Conservation (phyloP, 2,888 invertebrate species). For the Pyrrhosoma nymphula region DNA sequence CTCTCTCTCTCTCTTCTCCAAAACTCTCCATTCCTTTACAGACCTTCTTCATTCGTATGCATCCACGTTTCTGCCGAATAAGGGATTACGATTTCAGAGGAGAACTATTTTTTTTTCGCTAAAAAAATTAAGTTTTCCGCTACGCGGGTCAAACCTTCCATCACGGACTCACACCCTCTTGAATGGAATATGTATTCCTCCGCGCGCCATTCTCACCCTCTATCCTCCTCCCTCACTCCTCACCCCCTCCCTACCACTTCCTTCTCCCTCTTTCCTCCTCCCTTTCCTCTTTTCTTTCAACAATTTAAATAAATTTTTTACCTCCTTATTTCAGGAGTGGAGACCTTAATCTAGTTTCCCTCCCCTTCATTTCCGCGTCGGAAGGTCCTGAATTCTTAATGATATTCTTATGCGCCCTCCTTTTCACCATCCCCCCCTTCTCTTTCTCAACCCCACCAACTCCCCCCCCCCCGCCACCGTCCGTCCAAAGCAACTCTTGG, state of each 20-base stretch:
- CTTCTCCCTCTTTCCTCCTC: neutral
- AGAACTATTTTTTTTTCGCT: neutral
- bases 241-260: neutral
- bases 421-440: neutral
- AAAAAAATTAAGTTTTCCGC: slow-evolving; percentile 38
- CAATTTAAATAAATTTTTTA: slow-evolving; percentile 66
- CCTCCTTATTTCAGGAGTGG: slow-evolving; percentile 59
- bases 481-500: neutral
- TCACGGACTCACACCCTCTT: slow-evolving; percentile 14
- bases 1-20: neutral
- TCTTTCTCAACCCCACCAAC: neutral
- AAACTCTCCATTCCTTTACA: neutral
- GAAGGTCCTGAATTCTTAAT: slow-evolving; percentile 64
- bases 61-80: neutral
- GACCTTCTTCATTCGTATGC: neutral
- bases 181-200: slow-evolving; percentile 20
- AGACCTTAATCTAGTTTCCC: slow-evolving; percentile 59
- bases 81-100: neutral
- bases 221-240: neutral
- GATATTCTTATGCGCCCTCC: slow-evolving; percentile 50
- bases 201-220: neutral
- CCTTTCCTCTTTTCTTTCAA: slow-evolving; percentile 23
- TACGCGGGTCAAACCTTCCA: slow-evolving; percentile 49
- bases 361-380: slow-evolving; percentile 46
- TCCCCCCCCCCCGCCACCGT: neutral